Conservation (phyloP, 2,113 vertebrate species). For the Atrichornis clamosus region DNA sequence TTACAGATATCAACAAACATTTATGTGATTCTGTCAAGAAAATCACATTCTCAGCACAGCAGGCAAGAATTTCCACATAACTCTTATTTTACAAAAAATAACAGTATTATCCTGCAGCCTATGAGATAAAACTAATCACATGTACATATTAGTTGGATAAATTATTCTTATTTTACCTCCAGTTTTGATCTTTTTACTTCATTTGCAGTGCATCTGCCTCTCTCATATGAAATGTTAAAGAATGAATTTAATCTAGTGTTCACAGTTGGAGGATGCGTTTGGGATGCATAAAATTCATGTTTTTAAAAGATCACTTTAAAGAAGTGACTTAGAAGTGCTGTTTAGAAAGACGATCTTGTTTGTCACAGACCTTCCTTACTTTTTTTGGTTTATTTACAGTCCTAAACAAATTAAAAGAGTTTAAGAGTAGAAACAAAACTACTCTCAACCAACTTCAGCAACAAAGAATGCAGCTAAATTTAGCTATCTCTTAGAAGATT, state of each 20-base stretch:
- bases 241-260: background rate
- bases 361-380: background rate
- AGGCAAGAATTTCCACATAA: background rate
- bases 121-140: slow-evolving; percentile 29
- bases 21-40: background rate
- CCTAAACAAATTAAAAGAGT: background rate
- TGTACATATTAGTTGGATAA: background rate
- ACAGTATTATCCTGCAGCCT: slow-evolving; percentile 10
- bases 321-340: background rate
- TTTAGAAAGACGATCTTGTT: background rate
- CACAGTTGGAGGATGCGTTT: background rate
- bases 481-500: background rate
- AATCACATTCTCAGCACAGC: background rate
- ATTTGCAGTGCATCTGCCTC: background rate
- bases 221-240: background rate
- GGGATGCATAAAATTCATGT: background rate
- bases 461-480: background rate
- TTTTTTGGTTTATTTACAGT: background rate
- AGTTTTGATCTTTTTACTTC: slow-evolving; percentile 20
- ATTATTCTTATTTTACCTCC: slow-evolving; percentile 14
- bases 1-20: background rate
- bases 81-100: background rate
- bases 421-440: background rate
- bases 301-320: background rate
- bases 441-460: background rate